These are phyloP conservation scores for Lemur catta DNA, from an alignment of 2,797 vertebrate genomes.

Conservation along the genomic window DNA sequence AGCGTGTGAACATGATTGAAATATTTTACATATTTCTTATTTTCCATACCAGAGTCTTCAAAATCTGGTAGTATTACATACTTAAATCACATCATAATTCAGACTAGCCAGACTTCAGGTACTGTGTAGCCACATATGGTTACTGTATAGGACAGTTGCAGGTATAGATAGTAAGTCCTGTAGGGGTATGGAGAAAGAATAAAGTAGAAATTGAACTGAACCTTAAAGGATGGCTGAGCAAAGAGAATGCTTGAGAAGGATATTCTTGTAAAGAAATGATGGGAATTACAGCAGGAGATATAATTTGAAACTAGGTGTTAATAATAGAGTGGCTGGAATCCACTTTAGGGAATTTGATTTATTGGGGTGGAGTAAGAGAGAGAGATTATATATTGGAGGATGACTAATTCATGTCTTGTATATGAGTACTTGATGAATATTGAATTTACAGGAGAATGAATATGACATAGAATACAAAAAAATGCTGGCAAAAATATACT, in stretches of 20 bases:
- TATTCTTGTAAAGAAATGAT: background rate
- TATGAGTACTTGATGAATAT: background rate
- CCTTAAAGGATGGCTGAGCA: background rate
- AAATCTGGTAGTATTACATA: background rate
- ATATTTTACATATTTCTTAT: background rate
- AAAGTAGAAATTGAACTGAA: constrained; percentile 6
- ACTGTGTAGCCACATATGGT: background rate
- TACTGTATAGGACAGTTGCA: background rate
- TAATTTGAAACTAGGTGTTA: background rate
- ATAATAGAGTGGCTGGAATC: background rate
- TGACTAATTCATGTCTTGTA: background rate
- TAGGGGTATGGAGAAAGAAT: background rate
- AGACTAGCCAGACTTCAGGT: background rate
- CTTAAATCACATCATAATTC: background rate
- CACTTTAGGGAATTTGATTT: background rate
- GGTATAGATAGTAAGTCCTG: background rate
- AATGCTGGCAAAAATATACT: background rate
- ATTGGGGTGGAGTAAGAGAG: background rate
- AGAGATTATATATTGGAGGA: background rate
- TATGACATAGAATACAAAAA: constrained; percentile 6
- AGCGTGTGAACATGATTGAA: background rate
- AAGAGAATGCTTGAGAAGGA: background rate
- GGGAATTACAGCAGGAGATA: background rate
- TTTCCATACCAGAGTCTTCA: background rate
- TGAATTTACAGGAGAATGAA: background rate